A percentile compares a stretch with the other conserved stretches of the same genome.
phyloP scores from a whole-genome alignment of 2,888 invertebrate genomes.

The Cabera pusaria region DNA sequence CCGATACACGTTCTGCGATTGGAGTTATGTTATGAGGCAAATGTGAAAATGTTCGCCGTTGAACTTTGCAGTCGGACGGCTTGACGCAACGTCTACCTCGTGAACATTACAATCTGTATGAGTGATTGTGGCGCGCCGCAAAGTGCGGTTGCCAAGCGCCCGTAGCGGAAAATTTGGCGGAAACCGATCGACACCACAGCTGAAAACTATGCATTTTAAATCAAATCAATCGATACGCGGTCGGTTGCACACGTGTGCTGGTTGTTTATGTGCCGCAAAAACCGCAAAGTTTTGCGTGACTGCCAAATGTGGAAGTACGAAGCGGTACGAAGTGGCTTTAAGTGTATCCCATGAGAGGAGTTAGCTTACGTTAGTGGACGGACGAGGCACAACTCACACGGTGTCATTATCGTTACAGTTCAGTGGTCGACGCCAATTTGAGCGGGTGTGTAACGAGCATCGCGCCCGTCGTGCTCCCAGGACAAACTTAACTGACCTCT shows the following conservation, averaged over 20 bases:
- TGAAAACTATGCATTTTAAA: slow-evolving; percentile 77
- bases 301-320: slow-evolving; percentile 69
- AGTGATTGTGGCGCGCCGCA: slow-evolving; percentile 57
- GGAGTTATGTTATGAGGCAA: slow-evolving; percentile 43
- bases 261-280: slow-evolving; percentile 80
- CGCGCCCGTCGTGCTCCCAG: slow-evolving; percentile 58
- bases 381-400: slow-evolving; percentile 61
- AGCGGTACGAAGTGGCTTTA: slow-evolving; percentile 67
- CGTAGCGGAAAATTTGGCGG: slow-evolving; percentile 73
- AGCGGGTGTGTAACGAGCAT: slow-evolving; percentile 66
- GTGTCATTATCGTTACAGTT: slow-evolving; percentile 74
- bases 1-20: slow-evolving; percentile 57
- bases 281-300: slow-evolving; percentile 70
- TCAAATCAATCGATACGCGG: slow-evolving; percentile 77
- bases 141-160: slow-evolving; percentile 70
- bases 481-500: slow-evolving; percentile 64
- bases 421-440: slow-evolving; percentile 69
- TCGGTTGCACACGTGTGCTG: slow-evolving; percentile 67
- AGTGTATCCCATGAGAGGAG: slow-evolving; percentile 71
- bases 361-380: slow-evolving; percentile 67
- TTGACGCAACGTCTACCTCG: slow-evolving; percentile 42
- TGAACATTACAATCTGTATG: slow-evolving; percentile 53
- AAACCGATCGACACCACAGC: slow-evolving; percentile 68
- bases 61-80: slow-evolving; percentile 35
- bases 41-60: slow-evolving; percentile 39